Evolutionary conservation across 2,113 vertebrate species (phyloP).

Genomic region (Dasyprocta punctata): DNA sequence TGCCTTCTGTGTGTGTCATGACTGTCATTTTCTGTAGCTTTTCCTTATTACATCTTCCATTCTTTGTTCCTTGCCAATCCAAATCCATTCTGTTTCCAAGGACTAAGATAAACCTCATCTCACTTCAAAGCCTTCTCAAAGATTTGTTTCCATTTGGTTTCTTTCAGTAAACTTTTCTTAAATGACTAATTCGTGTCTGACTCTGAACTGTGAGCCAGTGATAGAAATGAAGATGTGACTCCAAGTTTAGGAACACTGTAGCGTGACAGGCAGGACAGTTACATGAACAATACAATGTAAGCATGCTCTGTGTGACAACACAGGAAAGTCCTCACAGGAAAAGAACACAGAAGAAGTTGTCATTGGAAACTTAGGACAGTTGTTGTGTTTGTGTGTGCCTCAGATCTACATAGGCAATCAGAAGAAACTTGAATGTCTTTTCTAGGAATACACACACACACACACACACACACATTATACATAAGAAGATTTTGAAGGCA

Average conservation of each 20-base stretch:
- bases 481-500: too few species aligned
- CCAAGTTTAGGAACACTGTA: neutral
- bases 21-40: neutral
- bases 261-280: neutral
- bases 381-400: neutral
- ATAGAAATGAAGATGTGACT: neutral
- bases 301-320: too few species aligned
- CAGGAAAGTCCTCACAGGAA: accelerated
- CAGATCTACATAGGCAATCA: accelerated
- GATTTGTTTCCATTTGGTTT: neutral
- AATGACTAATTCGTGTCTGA: neutral
- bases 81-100: neutral
- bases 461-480: too few species aligned
- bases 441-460: neutral
- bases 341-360: accelerated
- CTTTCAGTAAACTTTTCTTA: neutral
- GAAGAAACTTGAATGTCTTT: neutral
- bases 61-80: neutral
- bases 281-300: too few species aligned
- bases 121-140: neutral
- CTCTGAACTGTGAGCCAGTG: neutral
- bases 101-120: neutral
- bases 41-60: too few species aligned
- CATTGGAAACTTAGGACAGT: too few species aligned
- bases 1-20: neutral